phyloP scores from a whole-genome alignment of 1,140 invertebrate species.

The Drosophila quadrilineata region DNA sequence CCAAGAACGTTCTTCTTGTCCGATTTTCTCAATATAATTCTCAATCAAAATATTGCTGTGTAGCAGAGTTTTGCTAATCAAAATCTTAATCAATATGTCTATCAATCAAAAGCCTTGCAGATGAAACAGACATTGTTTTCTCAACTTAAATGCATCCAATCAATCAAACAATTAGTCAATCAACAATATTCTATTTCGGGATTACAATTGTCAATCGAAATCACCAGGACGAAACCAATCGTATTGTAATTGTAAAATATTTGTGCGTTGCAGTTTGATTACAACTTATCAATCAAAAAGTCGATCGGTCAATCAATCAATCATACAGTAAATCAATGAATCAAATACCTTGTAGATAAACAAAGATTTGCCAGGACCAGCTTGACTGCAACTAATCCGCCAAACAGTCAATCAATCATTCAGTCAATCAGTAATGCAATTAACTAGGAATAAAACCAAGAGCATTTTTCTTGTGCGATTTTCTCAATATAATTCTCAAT shows the following conservation, averaged over 20 bases:
- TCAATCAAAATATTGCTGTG: too few relatives aligned
- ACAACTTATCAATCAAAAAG: background rate
- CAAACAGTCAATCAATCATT: background rate
- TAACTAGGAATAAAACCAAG: background rate
- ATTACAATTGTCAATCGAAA: too few relatives aligned
- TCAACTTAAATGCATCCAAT: background rate
- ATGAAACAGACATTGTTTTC: background rate
- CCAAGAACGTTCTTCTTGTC: too few relatives aligned
- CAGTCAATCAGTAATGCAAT: background rate
- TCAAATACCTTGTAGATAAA: background rate
- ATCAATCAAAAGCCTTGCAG: conserved; percentile 4
- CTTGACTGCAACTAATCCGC: background rate
- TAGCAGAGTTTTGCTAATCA: too few relatives aligned
- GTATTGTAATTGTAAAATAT: too few relatives aligned
- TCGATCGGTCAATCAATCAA: conserved; percentile 8
- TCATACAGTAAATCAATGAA: conserved; percentile 10
- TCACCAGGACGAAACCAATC: too few relatives aligned
- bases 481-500: conserved; percentile 22
- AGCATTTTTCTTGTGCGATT: background rate
- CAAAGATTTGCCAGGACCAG: too few relatives aligned
- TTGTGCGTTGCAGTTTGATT: too few relatives aligned
- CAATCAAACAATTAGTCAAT: background rate
- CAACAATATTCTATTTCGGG: background rate
- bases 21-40: too few relatives aligned
- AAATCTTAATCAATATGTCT: background rate